Percentiles rank a stretch among this genome's conserved stretches.
Evolutionary conservation across 2,113 vertebrate species (phyloP).

Genomic region (Rhinopomastus cyanomelas): DNA sequence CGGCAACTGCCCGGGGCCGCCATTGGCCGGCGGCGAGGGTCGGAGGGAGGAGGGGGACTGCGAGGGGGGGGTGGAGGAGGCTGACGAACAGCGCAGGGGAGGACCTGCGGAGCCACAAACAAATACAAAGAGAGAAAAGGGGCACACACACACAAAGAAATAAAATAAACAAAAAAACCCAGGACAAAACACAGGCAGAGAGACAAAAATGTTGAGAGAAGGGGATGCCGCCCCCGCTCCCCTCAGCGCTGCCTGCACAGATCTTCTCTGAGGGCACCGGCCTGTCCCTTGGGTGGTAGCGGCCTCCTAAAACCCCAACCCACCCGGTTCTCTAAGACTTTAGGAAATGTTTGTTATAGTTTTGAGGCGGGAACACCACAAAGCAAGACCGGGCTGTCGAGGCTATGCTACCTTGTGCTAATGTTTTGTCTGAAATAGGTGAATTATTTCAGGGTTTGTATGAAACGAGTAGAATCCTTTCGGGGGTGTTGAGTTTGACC

Average conservation of each 20-base stretch:
- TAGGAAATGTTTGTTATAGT: too few species aligned
- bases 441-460: not conserved
- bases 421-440: not conserved
- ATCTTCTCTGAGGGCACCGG: not conserved
- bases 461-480: not conserved
- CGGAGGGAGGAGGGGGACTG: conserved; percentile 90
- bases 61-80: conserved; percentile 92
- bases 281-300: too few species aligned
- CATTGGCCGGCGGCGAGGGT: conserved; percentile 90
- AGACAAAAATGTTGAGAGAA: conserved; percentile 39
- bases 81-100: conserved; percentile 91
- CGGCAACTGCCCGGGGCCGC: conserved; percentile 95
- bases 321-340: too few species aligned
- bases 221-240: not conserved
- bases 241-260: not conserved
- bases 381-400: too few species aligned
- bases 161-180: conserved; percentile 20
- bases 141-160: not conserved
- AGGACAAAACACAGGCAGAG: not conserved
- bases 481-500: not conserved
- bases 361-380: too few species aligned
- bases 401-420: fast-evolving
- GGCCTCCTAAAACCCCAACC: too few species aligned
- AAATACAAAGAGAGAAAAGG: conserved; percentile 27
- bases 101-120: conserved; percentile 92